Evolutionary conservation across 2,797 vertebrate genomes (phyloP), one percentile per base, ranked within the genome.

Genomic region (Pipistrellus nathusii): DNA sequence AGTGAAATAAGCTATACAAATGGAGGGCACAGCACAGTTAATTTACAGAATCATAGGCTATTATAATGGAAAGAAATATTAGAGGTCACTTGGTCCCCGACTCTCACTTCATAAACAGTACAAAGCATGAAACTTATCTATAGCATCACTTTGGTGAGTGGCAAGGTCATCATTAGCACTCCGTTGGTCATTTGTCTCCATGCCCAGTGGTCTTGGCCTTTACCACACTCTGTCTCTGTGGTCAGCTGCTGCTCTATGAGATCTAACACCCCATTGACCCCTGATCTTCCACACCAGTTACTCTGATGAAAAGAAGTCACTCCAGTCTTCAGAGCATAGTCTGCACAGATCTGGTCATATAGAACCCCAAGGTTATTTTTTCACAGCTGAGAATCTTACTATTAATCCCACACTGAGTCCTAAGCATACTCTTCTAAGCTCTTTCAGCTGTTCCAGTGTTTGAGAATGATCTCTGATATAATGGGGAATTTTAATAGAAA

Each of bases 381-480:
- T 59, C 38, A 59, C 8, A 8, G 9, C 32, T 35, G 35, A 46
- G 3, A 27, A 7, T 84, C 25, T 87, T 68, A 32, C 46, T 90
- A 11, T 27, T 17, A 69, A 93, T 81, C 25, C 23, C 55, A 25
- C 5, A 13, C 1, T 41, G 35, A 87, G 8, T 62, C 59, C 17
- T 20, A 14, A 66, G n/a, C 10, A 77, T 32, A 21, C 4, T 32
- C 17, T 53, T 86, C 44, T 84, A 73, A 64, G 27, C 5, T 85
- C 25, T 83, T 66, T 76, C 38, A 88, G 8, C 17, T 1, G 38
- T 82, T 64, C 20, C 2, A 38, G 57, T 91, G 23, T 89, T 93
- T 94, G 62, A 89, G 6, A 44, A 68, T 46, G 32, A 72, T 82
- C 62, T 82, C 57, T 91, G n/a, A 23, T 75, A 55, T 38, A 84